phyloP scores from a whole-genome alignment of 1,140 invertebrate species.

The Antheraea pernyi region DNA sequence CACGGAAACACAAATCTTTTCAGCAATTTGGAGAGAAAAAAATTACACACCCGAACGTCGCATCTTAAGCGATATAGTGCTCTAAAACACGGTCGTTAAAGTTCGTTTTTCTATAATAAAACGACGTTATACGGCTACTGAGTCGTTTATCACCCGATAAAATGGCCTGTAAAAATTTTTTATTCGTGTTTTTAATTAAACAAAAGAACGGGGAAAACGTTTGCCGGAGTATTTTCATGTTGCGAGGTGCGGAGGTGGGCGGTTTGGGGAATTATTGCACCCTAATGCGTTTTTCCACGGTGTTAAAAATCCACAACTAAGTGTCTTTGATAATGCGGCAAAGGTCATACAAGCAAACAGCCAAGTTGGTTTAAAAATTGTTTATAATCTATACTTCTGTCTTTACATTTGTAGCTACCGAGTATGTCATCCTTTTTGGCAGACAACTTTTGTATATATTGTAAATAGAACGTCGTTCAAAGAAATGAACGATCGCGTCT shows the following conservation, averaged over 20 bases:
- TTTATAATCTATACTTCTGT: background rate
- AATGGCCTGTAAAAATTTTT: slow-evolving; percentile 57
- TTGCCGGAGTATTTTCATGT: slow-evolving; percentile 23
- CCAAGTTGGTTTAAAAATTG: background rate
- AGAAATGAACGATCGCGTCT: no score
- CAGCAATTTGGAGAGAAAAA: slow-evolving; percentile 40
- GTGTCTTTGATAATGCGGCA: background rate
- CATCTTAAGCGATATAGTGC: slow-evolving; percentile 23
- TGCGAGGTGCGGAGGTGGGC: slow-evolving; percentile 2
- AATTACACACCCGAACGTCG: slow-evolving; percentile 18
- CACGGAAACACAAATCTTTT: slow-evolving; percentile 53
- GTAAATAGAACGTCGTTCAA: no score
- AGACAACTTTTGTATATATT: no score
- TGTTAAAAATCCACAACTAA: background rate
- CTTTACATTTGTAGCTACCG: no score
- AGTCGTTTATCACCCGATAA: slow-evolving; percentile 67
- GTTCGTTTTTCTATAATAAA: slow-evolving; percentile 31
- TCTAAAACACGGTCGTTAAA: slow-evolving; percentile 24
- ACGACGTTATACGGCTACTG: slow-evolving; percentile 11
- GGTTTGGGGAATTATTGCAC: slow-evolving; percentile 6
- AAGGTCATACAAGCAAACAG: background rate
- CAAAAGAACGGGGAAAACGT: slow-evolving; percentile 46
- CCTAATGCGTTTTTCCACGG: background rate
- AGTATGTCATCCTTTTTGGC: no score
- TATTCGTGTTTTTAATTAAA: slow-evolving; percentile 75